Base-by-base conservation (phyloP, 2,888 invertebrate genomes). In the Andrena haemorrhoa region DNA sequence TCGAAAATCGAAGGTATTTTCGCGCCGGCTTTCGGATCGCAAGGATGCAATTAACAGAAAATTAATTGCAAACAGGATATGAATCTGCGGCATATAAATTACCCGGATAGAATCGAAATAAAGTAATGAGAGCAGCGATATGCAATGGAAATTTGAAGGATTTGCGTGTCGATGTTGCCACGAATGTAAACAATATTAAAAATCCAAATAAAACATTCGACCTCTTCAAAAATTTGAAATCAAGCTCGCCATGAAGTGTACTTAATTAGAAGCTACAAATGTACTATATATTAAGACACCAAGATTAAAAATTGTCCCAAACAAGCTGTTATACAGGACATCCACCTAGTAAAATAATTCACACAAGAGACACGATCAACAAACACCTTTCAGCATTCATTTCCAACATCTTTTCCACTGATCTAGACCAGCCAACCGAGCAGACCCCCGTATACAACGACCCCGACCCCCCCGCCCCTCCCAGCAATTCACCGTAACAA, bases 41-140 rank as follows among this genome's bases (percentile, higher is more conserved):
- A 26, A 23, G 23, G 63, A 51, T 12, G 23, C 33, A 72, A 72
- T 63, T 53, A 41, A 10, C 53, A 29, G 26, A 7, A 53, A 64
- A 72, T 72, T 8, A 64, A 72, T 64, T 53, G 20, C 61, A 72
- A 61, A 63, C 61, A 35, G 10, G 23, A 61, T 60, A 26, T 53
- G n/a, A 16, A 31, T 58, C 20, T 73, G 56, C n/a, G 10, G 12
- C 31, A 20, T 10, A 16, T 29, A 31, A 56, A 65, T 73, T 35
- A 41, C 0, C 1, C n/a, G 26, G 51, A 51, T 51, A 33, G 29
- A 29, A 61, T 61, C 47, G 23, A 26, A 51, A 31, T 58, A 41
- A 63, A n/a, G 53, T 72, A 26, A 23, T 12, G 6, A 35, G 23
- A 61, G 20, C 49, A 41, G n/a, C 5, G 10, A 29, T 41, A 41